Evolutionary conservation across 2,113 vertebrate species (phyloP).

Genomic region (Megaleporinus macrocephalus): DNA sequence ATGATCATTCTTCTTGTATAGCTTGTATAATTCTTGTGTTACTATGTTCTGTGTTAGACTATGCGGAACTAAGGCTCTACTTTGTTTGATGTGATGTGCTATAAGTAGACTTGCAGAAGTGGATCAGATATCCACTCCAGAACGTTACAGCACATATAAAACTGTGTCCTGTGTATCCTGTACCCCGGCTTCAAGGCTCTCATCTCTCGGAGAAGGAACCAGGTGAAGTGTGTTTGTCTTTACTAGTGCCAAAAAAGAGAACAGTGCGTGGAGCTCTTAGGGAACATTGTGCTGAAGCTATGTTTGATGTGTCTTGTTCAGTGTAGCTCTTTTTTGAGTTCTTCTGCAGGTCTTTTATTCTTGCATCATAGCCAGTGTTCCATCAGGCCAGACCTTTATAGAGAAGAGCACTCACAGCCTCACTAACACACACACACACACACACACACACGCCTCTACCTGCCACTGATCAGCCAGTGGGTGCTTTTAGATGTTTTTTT

Average conservation of each 20-base stretch:
- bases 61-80: no score
- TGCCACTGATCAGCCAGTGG: not conserved
- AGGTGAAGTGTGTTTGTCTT: not conserved
- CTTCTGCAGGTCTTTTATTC: not conserved
- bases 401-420: not conserved
- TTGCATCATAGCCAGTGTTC: not conserved
- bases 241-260: not conserved
- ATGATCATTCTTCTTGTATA: no score
- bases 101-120: no score
- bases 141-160: not conserved
- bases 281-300: not conserved
- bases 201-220: not conserved
- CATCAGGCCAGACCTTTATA: not conserved
- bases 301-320: not conserved
- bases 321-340: not conserved
- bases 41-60: no score
- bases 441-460: not conserved
- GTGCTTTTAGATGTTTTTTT: not conserved
- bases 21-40: no score
- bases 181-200: not conserved
- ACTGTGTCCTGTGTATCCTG: not conserved
- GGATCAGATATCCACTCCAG: not conserved
- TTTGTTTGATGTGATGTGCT: no score
- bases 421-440: not conserved
- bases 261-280: not conserved